A percentile compares a stretch with the other conserved stretches of the same genome.
Conservation (phyloP, 2,113 vertebrate genomes). For the Penelope pileata region DNA sequence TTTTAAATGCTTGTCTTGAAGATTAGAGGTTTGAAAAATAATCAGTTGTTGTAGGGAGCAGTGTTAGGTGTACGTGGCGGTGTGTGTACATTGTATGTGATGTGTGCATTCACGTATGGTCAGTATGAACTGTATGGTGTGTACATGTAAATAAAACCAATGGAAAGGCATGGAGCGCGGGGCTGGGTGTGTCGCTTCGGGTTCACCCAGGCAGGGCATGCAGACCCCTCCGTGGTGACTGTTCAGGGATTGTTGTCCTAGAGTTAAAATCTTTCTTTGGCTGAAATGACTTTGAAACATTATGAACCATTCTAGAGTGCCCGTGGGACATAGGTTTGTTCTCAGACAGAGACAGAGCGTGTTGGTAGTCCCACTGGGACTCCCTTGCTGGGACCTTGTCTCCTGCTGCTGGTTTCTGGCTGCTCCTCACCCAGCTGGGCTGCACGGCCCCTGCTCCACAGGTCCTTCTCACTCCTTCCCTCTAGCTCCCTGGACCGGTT, state of each 20-base stretch:
- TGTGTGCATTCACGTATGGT: background rate
- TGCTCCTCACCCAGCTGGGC: background rate
- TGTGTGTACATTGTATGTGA: background rate
- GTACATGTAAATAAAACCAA: background rate
- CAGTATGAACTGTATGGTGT: background rate
- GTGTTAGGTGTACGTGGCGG: too few species aligned
- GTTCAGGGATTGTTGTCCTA: background rate
- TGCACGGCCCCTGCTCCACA: background rate
- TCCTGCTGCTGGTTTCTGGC: background rate
- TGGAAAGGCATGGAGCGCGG: background rate
- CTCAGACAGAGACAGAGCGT: background rate
- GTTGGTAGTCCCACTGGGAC: background rate
- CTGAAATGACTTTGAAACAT: background rate
- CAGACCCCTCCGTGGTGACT: too few species aligned
- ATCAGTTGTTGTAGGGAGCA: background rate
- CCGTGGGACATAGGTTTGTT: background rate
- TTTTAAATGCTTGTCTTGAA: background rate
- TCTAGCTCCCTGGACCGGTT: rapidly evolving
- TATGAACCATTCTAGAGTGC: background rate
- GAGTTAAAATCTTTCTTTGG: background rate
- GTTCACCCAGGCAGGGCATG: background rate
- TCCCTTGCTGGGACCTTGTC: background rate
- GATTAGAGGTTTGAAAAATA: background rate
- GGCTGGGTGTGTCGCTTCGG: rapidly evolving
- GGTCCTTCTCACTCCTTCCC: too few species aligned